A percentile compares a stretch with the other conserved stretches of the same genome.
These are phyloP conservation scores for Bradypodion ventrale DNA, from an alignment of 2,797 vertebrate species.

Conservation along the genomic window DNA sequence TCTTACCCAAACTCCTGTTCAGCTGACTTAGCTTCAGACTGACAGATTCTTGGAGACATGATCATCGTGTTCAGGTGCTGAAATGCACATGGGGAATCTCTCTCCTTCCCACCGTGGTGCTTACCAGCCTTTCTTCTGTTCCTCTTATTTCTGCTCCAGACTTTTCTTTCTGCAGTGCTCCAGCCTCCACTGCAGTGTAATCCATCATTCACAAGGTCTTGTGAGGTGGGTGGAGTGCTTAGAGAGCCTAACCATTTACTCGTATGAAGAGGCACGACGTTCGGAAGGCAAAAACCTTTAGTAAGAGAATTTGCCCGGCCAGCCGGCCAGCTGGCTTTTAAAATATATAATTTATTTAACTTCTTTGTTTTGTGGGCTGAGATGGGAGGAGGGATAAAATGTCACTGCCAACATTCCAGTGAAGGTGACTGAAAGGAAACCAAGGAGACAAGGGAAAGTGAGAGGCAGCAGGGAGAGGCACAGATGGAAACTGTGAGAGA, in stretches of 20 bases:
- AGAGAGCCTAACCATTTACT: slow-evolving; percentile 15
- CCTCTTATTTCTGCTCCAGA: slow-evolving; percentile 40
- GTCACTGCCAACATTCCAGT: slow-evolving; percentile 63
- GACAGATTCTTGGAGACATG: slow-evolving; percentile 12
- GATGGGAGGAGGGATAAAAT: slow-evolving; percentile 19
- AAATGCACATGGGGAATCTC: neutral
- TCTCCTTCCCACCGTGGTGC: slow-evolving; percentile 40
- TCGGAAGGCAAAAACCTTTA: slow-evolving; percentile 36
- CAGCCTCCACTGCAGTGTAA: slow-evolving; percentile 69
- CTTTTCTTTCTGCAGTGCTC: slow-evolving; percentile 60
- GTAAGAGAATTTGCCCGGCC: slow-evolving; percentile 25
- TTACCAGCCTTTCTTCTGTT: slow-evolving; percentile 46
- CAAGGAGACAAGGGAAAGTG: slow-evolving; percentile 42
- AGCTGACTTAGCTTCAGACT: neutral
- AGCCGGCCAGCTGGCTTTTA: slow-evolving; percentile 21
- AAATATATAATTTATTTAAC: slow-evolving; percentile 59
- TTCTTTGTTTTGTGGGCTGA: slow-evolving; percentile 57
- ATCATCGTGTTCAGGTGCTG: accelerated
- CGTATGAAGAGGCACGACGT: slow-evolving; percentile 34
- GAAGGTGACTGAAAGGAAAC: slow-evolving; percentile 63
- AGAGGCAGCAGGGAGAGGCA: slow-evolving; percentile 19
- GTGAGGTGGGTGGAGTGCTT: slow-evolving; percentile 10
- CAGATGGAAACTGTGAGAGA: neutral
- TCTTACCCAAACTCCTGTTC: neutral
- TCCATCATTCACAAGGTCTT: slow-evolving; percentile 68